Base-by-base conservation (phyloP, 2,113 vertebrate genomes). In the Phalacrocorax aristotelis region DNA sequence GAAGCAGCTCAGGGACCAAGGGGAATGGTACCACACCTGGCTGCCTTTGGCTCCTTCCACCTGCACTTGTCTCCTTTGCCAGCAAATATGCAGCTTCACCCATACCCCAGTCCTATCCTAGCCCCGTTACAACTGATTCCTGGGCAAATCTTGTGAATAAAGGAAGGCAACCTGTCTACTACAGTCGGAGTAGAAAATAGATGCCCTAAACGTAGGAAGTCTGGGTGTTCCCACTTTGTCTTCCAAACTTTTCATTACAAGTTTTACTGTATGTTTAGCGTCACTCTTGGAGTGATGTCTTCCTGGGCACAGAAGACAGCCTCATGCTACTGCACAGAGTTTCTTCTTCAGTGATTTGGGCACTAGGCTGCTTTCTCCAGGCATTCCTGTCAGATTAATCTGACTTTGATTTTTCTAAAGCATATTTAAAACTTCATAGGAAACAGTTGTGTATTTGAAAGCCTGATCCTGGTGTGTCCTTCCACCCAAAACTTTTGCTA, bases 281-380 rank as follows among this genome's bases (percentile, higher is more conserved):
- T 32, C 65, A 21, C 6, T 75, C 21, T 21, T 36, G 14, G 34
- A 77, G 21, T 11, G 5, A n/a, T 0, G 0, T 48, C 9, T 70
- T 74, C 64, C 6, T 1, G 32, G 36, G 13, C 26, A 48, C 22
- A 38, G 46, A 51, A 62, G 30, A 42, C 6, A 29, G 27, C 15
- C 62, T 74, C 13, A 18, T 38, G 27, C 10, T 48, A 48, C 44
- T 75, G 17, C 20, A 38, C 8, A 18, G 54, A 57, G 34, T 65
- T 93, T 64, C 51, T 82, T 71, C 64, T 80, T 60, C 26, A 78
- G 36, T 79, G 68, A 29, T 52, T 87, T 91, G 23, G 20, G 48
- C 69, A 38, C 9, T 46, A 38, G n/a, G 30, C 51, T 83, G 48
- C 40, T 87, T 21, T 77, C 46, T 74, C 36, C 26, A 79, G 49